Percentiles rank a stretch among this genome's conserved stretches.
Evolutionary conservation across 2,888 invertebrate species (phyloP).

Genomic region (Morinoia aosen): DNA sequence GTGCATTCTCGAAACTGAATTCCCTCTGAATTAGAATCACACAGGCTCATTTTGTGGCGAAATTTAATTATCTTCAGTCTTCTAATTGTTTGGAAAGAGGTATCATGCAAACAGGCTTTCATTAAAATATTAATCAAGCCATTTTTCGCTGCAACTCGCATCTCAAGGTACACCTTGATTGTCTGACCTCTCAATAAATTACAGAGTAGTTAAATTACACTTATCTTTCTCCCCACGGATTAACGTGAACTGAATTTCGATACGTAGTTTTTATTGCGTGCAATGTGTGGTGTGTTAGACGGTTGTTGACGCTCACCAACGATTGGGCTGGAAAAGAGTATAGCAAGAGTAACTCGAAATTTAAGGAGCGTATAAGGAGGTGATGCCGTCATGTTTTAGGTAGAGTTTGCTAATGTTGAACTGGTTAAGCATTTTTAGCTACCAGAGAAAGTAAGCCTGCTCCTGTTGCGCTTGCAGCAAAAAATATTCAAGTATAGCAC

Average conservation of each 20-base stretch:
- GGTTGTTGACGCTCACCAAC: neutral
- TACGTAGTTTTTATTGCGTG: neutral
- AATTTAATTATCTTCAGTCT: too few relatives aligned
- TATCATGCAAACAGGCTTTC: too few relatives aligned
- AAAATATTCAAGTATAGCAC: neutral
- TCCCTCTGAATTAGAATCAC: too few relatives aligned
- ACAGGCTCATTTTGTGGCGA: too few relatives aligned
- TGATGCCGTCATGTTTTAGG: neutral
- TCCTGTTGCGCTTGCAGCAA: neutral
- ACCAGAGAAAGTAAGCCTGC: neutral
- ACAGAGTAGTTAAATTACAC: neutral
- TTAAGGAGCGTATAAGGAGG: neutral
- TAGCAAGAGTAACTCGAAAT: neutral
- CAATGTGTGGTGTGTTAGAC: neutral
- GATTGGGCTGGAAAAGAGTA: neutral
- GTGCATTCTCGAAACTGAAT: too few relatives aligned
- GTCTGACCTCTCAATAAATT: too few relatives aligned
- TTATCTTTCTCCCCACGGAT: neutral
- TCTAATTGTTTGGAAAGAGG: too few relatives aligned
- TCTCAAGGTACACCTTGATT: too few relatives aligned
- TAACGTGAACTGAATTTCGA: neutral
- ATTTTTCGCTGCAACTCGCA: too few relatives aligned
- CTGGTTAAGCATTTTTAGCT: neutral
- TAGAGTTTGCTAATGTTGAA: neutral
- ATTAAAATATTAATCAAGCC: too few relatives aligned